These are phyloP conservation scores for Emydura subglobosa DNA, from an alignment of 2,113 vertebrate genomes.

Conservation along the genomic window DNA sequence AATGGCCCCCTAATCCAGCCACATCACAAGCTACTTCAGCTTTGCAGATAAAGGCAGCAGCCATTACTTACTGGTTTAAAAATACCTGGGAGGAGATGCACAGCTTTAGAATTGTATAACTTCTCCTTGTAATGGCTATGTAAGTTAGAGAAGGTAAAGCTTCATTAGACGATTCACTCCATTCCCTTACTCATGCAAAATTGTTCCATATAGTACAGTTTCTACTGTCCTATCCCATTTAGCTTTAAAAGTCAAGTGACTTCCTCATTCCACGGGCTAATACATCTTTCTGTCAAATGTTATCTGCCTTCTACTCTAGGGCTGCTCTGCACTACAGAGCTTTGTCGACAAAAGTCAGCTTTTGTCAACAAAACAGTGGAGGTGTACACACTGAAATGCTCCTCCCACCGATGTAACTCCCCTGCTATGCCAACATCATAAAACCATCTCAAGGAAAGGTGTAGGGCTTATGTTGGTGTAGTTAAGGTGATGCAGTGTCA, in stretches of 20 bases:
- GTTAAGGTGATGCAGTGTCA: too few species aligned
- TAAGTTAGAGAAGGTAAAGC: not conserved
- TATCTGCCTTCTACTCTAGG: not conserved
- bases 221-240: not conserved
- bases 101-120: not conserved
- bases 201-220: not conserved
- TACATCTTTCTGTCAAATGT: not conserved
- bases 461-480: too few species aligned
- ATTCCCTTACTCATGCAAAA: not conserved
- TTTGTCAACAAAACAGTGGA: too few species aligned
- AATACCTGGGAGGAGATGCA: not conserved
- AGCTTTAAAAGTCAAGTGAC: not conserved
- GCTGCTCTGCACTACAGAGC: too few species aligned
- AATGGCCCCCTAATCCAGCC: too few species aligned
- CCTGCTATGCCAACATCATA: too few species aligned
- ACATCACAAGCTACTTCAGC: too few species aligned
- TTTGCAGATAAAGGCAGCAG: too few species aligned
- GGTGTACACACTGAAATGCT: too few species aligned
- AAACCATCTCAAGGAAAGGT: too few species aligned
- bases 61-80: conserved; percentile 27
- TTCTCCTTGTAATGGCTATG: not conserved
- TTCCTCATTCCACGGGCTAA: not conserved
- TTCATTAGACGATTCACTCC: not conserved
- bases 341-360: too few species aligned
- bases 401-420: too few species aligned